phyloP scores from a whole-genome alignment of 2,113 vertebrate species.

The Bufo bufo region DNA sequence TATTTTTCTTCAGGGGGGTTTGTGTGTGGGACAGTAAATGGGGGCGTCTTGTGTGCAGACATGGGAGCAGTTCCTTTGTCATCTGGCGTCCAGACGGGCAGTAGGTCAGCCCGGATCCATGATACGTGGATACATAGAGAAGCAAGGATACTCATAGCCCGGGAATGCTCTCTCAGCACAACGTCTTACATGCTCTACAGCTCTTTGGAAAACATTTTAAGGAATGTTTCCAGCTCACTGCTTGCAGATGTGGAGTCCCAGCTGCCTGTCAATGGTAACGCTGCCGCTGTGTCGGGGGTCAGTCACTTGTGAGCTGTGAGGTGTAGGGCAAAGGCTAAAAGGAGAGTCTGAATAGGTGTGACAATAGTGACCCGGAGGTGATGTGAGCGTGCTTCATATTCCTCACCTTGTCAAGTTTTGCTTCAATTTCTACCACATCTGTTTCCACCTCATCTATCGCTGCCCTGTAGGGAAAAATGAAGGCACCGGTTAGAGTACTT shows the following conservation, averaged over 20 bases:
- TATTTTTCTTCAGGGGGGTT: background rate
- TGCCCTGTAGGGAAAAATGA: slow-evolving; percentile 78
- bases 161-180: slow-evolving; percentile 57
- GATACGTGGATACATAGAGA: slow-evolving; percentile 35
- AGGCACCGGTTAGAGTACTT: slow-evolving; percentile 14
- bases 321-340: background rate
- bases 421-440: slow-evolving; percentile 96
- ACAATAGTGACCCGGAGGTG: slow-evolving; percentile 32
- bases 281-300: background rate
- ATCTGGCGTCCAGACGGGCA: slow-evolving; percentile 55
- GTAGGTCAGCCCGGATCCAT: slow-evolving; percentile 9
- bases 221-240: slow-evolving; percentile 52
- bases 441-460: slow-evolving; percentile 96
- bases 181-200: slow-evolving; percentile 38
- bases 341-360: background rate
- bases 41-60: slow-evolving; percentile 43
- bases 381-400: background rate
- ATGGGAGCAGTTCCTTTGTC: slow-evolving; percentile 44
- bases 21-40: slow-evolving; percentile 31
- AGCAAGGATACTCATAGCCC: slow-evolving; percentile 8
- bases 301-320: background rate
- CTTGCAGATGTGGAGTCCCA: slow-evolving; percentile 46
- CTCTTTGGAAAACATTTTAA: slow-evolving; percentile 37
- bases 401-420: slow-evolving; percentile 93
- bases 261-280: slow-evolving; percentile 25